Evolutionary conservation across 2,113 vertebrate genomes (phyloP).

Genomic region (Scomber colias): DNA sequence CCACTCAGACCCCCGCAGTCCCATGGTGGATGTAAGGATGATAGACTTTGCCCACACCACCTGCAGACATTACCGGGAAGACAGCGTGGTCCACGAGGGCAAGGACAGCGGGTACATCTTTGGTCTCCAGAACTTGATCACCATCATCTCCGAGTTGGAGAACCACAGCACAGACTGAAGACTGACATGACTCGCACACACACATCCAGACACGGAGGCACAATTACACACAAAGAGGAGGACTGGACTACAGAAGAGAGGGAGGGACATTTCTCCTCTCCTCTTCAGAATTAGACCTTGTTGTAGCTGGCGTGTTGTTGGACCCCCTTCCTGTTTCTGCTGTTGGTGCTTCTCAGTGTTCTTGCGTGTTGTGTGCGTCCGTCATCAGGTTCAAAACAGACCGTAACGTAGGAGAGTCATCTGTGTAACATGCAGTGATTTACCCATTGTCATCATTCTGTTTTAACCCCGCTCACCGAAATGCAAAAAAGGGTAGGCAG

Average conservation of each 20-base stretch:
- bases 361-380: slow-evolving; percentile 22
- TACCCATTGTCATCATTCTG: slow-evolving; percentile 28
- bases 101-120: slow-evolving; percentile 98
- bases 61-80: slow-evolving; percentile 94
- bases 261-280: slow-evolving; percentile 17
- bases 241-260: slow-evolving; percentile 22
- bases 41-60: slow-evolving; percentile 99
- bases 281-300: slow-evolving; percentile 21
- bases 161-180: slow-evolving; percentile 92
- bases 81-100: slow-evolving; percentile 95
- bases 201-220: slow-evolving; percentile 75
- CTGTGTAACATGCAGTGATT: slow-evolving; percentile 54
- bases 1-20: slow-evolving; percentile 81
- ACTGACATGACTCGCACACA: slow-evolving; percentile 77
- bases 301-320: slow-evolving; percentile 35
- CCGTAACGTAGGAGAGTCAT: slow-evolving; percentile 32
- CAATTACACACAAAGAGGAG: slow-evolving; percentile 80
- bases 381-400: slow-evolving; percentile 44
- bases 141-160: slow-evolving; percentile 97
- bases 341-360: slow-evolving; percentile 61
- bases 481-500: slow-evolving; percentile 20
- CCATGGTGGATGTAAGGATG: slow-evolving; percentile 93
- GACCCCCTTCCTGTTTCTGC: slow-evolving; percentile 45
- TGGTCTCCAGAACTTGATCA: slow-evolving; percentile 97
- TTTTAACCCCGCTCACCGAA: slow-evolving; percentile 42